A percentile compares a stretch with the other conserved stretches of the same genome.
Evolutionary conservation across 2,113 vertebrate species (phyloP).

Genomic region (Serinus canaria): DNA sequence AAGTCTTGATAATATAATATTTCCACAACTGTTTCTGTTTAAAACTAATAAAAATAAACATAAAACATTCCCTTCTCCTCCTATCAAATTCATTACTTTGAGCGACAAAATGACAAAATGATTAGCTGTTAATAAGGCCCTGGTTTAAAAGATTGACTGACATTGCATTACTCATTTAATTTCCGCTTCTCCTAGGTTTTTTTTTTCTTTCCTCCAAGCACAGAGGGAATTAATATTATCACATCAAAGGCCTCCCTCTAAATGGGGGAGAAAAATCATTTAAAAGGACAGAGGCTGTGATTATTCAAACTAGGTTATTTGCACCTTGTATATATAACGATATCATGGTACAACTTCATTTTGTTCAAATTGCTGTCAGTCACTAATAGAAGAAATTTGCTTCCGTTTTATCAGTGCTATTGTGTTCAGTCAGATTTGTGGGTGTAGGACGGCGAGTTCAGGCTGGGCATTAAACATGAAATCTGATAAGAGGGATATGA

Average conservation of each 20-base stretch:
- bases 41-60: constrained; percentile 83
- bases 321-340: constrained; percentile 85
- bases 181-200: constrained; percentile 86
- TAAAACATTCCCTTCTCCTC: constrained; percentile 72
- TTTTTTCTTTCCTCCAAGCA: constrained; percentile 74
- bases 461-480: constrained; percentile 79
- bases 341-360: constrained; percentile 93
- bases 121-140: constrained; percentile 93
- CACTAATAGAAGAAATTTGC: constrained; percentile 93
- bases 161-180: constrained; percentile 93
- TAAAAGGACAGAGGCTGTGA: constrained; percentile 94
- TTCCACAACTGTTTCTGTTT: constrained; percentile 82
- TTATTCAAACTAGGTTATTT: constrained; percentile 97
- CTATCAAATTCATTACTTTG: constrained; percentile 84
- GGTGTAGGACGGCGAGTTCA: constrained; percentile 29
- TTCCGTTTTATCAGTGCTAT: constrained; percentile 86
- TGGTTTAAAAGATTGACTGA: constrained; percentile 90
- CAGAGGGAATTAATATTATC: constrained; percentile 93
- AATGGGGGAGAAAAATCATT: constrained; percentile 92
- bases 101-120: constrained; percentile 88
- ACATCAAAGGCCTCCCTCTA: constrained; percentile 92
- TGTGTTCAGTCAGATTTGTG: constrained; percentile 79
- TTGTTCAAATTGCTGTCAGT: constrained; percentile 93
- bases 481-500: constrained; percentile 91
- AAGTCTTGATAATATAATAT: constrained; percentile 71